Base-by-base conservation (phyloP, 2,888 invertebrate genomes). In the Campoplex capitator region DNA sequence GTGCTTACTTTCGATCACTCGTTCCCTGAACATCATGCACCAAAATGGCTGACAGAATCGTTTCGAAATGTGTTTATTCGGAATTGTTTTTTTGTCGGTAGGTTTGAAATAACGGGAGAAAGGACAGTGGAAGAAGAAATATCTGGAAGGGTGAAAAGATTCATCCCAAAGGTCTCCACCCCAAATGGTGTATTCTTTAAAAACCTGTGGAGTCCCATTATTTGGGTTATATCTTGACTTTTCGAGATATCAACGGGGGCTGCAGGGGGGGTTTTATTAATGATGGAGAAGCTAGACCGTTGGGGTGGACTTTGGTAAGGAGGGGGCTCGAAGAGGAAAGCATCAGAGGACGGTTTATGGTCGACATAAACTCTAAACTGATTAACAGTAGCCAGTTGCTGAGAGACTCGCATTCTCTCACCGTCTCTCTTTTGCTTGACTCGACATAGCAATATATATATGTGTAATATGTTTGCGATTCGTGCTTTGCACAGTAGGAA, bases 331-430 rank as follows among this genome's bases (percentile, higher is more conserved):
- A 35, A 38, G 67, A 74, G 51, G 56, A 65, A 28, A 77, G 80
- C 76, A 90, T 91, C 90, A 90, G 89, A 81, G 88, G 89, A 87
- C 90, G 88, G 92, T 94, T 94, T 94, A 94, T 94, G 92, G 93
- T 88, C 89, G 92, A 93, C 94, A 94, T 94, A 94, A 94, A 94
- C 94, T 94, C 93, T 94, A 94, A 94, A 94, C 94, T 94, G 94
- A 94, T 94, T 94, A 94, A 94, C 94, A 93, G 94, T 94, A 92
- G 92, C 93, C 92, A 91, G 92, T 91, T 90, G 91, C 91, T 88
- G 89, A 81, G 89, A 84, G 79, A 86, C 85, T 78, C 78, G 54
- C 79, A 83, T 79, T 77, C 76, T 56, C 54, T 42, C 56, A 6
- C 38, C 6, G n/a, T 65, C 76, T 48, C 48, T 42, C 42, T 42